Evolutionary conservation across 2,797 vertebrate species (phyloP).

Genomic region (Callimico goeldii): DNA sequence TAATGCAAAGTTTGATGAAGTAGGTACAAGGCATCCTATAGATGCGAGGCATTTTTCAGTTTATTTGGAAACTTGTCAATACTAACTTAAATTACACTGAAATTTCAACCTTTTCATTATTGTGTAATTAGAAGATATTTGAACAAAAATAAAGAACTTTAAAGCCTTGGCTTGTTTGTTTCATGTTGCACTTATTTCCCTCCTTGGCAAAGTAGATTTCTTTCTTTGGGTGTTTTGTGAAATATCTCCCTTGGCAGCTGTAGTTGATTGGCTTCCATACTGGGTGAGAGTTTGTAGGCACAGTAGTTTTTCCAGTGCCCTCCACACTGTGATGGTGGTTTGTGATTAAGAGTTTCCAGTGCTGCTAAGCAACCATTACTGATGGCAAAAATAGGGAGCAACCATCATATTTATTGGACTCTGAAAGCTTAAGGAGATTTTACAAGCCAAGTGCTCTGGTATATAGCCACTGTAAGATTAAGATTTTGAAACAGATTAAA

Average conservation of each 20-base stretch:
- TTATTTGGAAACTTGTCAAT: not conserved
- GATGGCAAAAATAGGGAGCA: conserved; percentile 23
- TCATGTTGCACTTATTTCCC: not conserved
- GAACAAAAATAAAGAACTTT: not conserved
- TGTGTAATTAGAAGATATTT: not conserved
- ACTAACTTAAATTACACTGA: not conserved
- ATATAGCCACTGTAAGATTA: conserved; percentile 11
- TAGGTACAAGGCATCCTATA: not conserved
- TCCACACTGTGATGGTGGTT: not conserved
- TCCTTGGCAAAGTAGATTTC: not conserved
- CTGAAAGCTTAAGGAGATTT: conserved; percentile 15
- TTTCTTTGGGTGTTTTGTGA: not conserved
- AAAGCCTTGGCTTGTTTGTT: not conserved
- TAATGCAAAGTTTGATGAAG: not conserved
- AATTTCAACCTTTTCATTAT: not conserved
- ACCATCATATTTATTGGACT: not conserved
- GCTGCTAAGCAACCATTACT: conserved; percentile 53
- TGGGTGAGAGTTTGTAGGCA: conserved; percentile 5
- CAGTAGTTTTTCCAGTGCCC: not conserved
- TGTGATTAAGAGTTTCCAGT: conserved; percentile 37
- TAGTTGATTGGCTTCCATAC: not conserved
- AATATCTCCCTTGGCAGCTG: not conserved
- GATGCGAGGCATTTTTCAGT: not conserved
- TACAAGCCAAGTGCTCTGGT: not conserved
- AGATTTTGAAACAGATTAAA: conserved; percentile 39